Conservation (phyloP, 2,888 invertebrate genomes). For the Podabrus alpinus region DNA sequence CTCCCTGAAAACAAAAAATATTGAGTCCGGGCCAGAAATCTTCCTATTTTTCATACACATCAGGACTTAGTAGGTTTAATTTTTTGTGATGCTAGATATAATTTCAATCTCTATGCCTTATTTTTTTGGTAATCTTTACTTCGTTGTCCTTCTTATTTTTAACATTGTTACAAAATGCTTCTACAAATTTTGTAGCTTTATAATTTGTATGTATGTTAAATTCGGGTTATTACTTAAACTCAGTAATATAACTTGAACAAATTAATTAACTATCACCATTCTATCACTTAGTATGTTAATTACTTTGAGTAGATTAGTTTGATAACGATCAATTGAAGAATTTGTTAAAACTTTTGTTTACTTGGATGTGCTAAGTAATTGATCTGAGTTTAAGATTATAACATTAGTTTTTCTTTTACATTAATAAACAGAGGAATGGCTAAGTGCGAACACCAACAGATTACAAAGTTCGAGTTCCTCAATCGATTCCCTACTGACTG, state of each 20-base stretch:
- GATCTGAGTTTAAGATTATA: not conserved
- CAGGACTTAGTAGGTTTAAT: too few species aligned
- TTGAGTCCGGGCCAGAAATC: too few species aligned
- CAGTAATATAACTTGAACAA: not conserved
- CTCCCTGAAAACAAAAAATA: too few species aligned
- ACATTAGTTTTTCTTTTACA: not conserved
- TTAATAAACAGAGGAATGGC: not conserved
- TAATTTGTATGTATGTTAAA: too few species aligned
- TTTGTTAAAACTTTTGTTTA: not conserved
- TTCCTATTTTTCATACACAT: too few species aligned
- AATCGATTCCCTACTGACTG: not conserved
- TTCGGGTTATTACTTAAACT: too few species aligned
- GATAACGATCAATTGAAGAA: not conserved
- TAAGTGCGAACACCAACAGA: not conserved
- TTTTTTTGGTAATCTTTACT: too few species aligned
- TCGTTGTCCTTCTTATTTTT: too few species aligned
- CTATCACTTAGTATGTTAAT: not conserved
- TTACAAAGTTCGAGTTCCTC: not conserved
- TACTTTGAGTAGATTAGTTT: not conserved
- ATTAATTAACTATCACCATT: not conserved
- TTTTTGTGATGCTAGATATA: too few species aligned
- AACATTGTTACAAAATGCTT: too few species aligned
- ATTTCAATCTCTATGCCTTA: too few species aligned
- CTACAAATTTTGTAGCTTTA: too few species aligned
- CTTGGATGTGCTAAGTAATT: not conserved